Base-by-base conservation (phyloP, 2,797 vertebrate genomes). In the Oophaga sylvatica region DNA sequence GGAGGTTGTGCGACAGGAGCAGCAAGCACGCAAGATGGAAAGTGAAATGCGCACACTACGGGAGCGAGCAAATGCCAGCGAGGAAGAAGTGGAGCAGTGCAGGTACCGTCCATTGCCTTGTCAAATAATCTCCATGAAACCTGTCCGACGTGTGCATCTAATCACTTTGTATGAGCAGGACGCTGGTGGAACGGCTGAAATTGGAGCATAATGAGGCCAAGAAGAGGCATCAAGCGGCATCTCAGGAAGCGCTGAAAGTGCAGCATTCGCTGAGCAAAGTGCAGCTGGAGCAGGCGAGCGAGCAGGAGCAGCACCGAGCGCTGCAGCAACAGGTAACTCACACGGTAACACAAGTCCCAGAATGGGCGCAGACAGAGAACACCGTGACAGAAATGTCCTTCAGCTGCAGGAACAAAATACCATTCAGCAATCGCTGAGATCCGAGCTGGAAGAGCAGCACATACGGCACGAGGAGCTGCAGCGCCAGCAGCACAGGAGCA, bases 241-340 rank as follows among this genome's bases (percentile, higher is more conserved):
- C 93, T 0, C 92, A 94, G 81, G 93, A 95, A 80, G 90, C 87
- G 0, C n/a, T 56, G 57, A 91, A 89, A 53, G 90, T 94, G 65
- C 91, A 90, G 91, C 93, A 94, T 1, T 87, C 90, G 11, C 80
- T 79, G 0, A 56, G 84, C 10, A 87, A 89, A 12, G 84, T 93
- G 1, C 83, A 94, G 57, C 65, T 62, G 67, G 91, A 94, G 77
- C 88, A 95, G 86, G 89, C 48, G 17, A 86, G 86, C 41, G 90
- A 91, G 79, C 90, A 87, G 62, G 91, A 94, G 5, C 87, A 41
- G 0, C 20, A 92, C 53, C 91, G 86, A 56, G 65, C 26, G 1
- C 68, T 93, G 81, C 93, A 93, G 68, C 90, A 93, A 68, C 93
- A 95, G 94, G 96, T 96, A 85, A 62, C 1, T 12, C 0, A 1